phyloP scores from a whole-genome alignment of 2,888 invertebrate genomes.

The Drosophila mercatorum region DNA sequence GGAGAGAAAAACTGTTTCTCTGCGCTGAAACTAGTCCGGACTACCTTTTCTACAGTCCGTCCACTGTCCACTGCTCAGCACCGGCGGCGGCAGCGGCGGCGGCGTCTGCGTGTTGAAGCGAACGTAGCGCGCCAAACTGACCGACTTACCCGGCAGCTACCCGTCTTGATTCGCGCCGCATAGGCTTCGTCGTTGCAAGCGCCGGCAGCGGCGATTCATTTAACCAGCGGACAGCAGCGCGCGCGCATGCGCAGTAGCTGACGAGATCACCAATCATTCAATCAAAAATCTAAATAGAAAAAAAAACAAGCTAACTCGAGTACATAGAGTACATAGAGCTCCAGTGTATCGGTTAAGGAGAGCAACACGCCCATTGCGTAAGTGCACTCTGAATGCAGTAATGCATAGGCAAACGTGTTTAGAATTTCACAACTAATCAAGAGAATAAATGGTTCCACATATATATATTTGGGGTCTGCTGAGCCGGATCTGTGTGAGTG shows the following conservation, averaged over 20 bases:
- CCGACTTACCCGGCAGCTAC: slow-evolving; percentile 62
- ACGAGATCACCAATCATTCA: not conserved
- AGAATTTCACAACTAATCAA: slow-evolving; percentile 62
- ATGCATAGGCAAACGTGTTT: slow-evolving; percentile 65
- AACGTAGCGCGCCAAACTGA: slow-evolving; percentile 63
- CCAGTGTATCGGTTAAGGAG: slow-evolving; percentile 32
- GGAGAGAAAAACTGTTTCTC: slow-evolving; percentile 34
- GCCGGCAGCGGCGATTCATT: slow-evolving; percentile 58
- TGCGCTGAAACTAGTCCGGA: slow-evolving; percentile 9
- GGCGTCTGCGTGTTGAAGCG: slow-evolving; percentile 52
- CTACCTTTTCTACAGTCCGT: slow-evolving; percentile 7
- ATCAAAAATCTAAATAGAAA: not conserved
- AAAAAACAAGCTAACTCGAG: not conserved
- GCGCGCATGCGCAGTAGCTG: slow-evolving; percentile 70
- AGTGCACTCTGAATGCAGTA: slow-evolving; percentile 64
- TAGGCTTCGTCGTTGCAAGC: slow-evolving; percentile 65
- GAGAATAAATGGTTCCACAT: slow-evolving; percentile 4
- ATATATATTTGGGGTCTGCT: slow-evolving; percentile 2
- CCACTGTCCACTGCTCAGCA: not conserved
- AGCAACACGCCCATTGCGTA: slow-evolving; percentile 53
- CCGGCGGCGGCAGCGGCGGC: slow-evolving; percentile 40
- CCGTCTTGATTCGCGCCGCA: slow-evolving; percentile 50
- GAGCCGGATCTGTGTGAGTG: slow-evolving; percentile 29
- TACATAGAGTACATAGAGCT: not conserved
- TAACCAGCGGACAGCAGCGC: slow-evolving; percentile 56